Evolutionary conservation across 1,140 invertebrate genomes (phyloP), one percentile per base, ranked within the genome.

Genomic region (Drosophila subpulchrella): DNA sequence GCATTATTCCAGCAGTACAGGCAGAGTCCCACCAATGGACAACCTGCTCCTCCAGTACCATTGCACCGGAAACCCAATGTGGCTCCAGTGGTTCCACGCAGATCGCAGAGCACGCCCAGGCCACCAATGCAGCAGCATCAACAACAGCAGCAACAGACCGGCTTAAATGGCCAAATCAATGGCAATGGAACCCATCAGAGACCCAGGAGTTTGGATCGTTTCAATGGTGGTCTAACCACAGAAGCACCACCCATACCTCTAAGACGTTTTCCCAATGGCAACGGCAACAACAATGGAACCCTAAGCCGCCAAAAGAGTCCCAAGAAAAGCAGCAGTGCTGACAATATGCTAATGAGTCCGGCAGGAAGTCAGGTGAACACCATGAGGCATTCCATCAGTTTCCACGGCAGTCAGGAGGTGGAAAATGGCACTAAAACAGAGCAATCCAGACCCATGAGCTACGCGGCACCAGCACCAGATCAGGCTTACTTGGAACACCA

Each of bases 401-500:
- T 91, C 46, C 92, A 92, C 30, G 80, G 88, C 51, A 17, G 65
- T 2, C 63, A 89, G 38, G 75, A 79, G 34, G 7, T 58, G 10
- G 44, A 62, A 15, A 71, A 53, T 39, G 51, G 44, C 0, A 54
- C 41, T 3, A 77, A 80, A 30, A 8, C 42, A 7, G 77, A 90
- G 6, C 57, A 48, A 6, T 51, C 75, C 8, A 53, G 92, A n/a
- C 92, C 92, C 4, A 36, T 89, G 27, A 92, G 91, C 10, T 92
- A 91, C 66, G 91, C 92, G 1, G 74, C 85, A 0, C 73, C 90
- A 10, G 83, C 46, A 0, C 92, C 92, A 0, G 92, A 92, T 62
- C 92, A 92, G 66, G 84, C 78, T 0, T 92, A 91, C 39, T 32
- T 92, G 12, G 92, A 92, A 63, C 91, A 92, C 59, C 92, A 92